Conservation (phyloP, 2,888 invertebrate species). For the Xestia xanthographa region DNA sequence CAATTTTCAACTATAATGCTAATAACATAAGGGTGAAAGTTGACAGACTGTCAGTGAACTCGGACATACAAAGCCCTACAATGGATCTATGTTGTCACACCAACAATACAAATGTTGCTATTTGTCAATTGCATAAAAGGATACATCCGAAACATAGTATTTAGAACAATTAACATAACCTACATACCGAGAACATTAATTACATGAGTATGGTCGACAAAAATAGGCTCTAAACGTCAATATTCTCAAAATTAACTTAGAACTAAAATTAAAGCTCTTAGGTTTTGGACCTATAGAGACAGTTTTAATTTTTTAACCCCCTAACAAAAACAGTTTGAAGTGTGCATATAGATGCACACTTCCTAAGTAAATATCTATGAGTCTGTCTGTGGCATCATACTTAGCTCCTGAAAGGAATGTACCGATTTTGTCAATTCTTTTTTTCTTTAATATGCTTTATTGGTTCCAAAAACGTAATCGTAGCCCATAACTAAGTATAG, state of each 20-base stretch:
- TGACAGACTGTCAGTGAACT: too few relatives aligned
- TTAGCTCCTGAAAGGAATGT: too few relatives aligned
- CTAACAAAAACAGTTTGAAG: too few relatives aligned
- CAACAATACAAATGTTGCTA: slow-evolving; percentile 8
- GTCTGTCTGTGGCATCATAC: too few relatives aligned
- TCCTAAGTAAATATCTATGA: not conserved
- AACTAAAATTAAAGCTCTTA: not conserved
- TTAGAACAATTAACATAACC: slow-evolving; percentile 48
- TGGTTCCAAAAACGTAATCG: not conserved
- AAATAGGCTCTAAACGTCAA: not conserved
- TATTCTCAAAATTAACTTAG: not conserved
- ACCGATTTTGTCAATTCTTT: too few relatives aligned
- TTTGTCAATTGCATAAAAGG: slow-evolving; percentile 34
- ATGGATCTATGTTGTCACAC: slow-evolving; percentile 4
- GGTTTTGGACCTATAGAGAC: not conserved
- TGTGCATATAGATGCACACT: too few relatives aligned
- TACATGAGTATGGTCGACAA: slow-evolving; percentile 15
- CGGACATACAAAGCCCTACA: not conserved
- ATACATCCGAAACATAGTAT: slow-evolving; percentile 27
- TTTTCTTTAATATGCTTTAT: too few relatives aligned
- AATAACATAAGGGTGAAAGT: too few relatives aligned
- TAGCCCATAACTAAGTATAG: not conserved
- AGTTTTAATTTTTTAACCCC: not conserved
- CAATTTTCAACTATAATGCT: too few relatives aligned
- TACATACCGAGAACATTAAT: slow-evolving; percentile 40